These are phyloP conservation scores for Sciurus niger DNA, from an alignment of 2,113 vertebrate species.

Conservation along the genomic window DNA sequence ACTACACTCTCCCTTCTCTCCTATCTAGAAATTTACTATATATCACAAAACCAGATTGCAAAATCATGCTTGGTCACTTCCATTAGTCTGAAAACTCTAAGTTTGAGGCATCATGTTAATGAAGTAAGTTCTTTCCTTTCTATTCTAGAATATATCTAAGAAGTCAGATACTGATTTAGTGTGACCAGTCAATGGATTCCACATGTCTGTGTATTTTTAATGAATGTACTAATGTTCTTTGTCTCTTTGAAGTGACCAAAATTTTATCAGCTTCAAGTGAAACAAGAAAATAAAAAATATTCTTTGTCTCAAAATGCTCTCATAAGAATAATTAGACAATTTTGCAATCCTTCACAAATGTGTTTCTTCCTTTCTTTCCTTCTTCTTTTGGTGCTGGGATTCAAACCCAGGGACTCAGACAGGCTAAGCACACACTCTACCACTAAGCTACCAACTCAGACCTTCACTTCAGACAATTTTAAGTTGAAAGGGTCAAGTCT, in stretches of 20 bases:
- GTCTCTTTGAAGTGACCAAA: conserved; percentile 44
- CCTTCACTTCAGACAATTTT: conserved; percentile 22
- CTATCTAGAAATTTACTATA: not conserved
- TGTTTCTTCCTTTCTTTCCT: no score
- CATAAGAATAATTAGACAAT: conserved; percentile 12
- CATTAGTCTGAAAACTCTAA: not conserved
- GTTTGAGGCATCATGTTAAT: not conserved
- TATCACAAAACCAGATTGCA: not conserved
- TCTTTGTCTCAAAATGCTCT: not conserved
- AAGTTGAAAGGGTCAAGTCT: conserved; percentile 1
- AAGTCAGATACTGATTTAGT: conserved; percentile 30
- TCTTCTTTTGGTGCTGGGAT: no score
- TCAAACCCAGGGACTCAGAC: no score
- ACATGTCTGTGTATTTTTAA: not conserved
- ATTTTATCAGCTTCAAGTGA: not conserved
- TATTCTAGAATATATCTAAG: conserved; percentile 5
- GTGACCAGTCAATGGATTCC: not conserved
- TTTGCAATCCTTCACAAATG: not conserved
- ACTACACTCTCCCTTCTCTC: not conserved
- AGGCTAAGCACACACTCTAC: no score
- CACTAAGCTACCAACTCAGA: no score
- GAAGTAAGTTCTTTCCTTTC: not conserved
- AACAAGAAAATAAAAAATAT: conserved; percentile 37
- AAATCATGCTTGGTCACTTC: not conserved
- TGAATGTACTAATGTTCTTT: conserved; percentile 25